These are phyloP conservation scores for Daktulosphaira vitifoliae DNA, from an alignment of 1,140 invertebrate species.

Conservation along the genomic window DNA sequence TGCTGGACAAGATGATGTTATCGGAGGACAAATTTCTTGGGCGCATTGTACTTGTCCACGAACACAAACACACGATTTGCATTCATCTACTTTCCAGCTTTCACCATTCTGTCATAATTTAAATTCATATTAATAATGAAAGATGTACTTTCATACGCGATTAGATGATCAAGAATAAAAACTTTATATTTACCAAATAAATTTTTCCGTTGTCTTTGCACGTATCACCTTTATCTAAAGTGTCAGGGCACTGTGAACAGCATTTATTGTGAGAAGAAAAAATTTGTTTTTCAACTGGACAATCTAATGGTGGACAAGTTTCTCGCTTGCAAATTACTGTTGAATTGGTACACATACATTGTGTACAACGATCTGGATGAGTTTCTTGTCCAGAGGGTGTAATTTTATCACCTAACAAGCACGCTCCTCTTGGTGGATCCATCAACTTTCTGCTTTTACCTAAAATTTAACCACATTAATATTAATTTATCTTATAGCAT, in stretches of 20 bases:
- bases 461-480: conserved; percentile 37
- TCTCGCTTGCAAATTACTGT: conserved; percentile 60
- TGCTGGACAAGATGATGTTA: conserved; percentile 55
- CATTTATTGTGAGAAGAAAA: conserved; percentile 54
- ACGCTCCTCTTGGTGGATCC: conserved; percentile 50
- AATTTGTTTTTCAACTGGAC: conserved; percentile 59
- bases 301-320: conserved; percentile 74
- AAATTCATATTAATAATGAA: neutral
- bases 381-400: conserved; percentile 47
- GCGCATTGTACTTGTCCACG: conserved; percentile 70
- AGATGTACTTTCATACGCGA: too few species aligned
- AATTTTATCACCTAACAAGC: conserved; percentile 59
- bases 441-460: conserved; percentile 41
- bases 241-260: conserved; percentile 61
- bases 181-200: conserved; percentile 59
- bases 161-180: too few species aligned
- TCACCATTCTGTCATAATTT: conserved; percentile 63
- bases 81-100: conserved; percentile 74
- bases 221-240: conserved; percentile 54
- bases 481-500: too few species aligned
- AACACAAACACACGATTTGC: conserved; percentile 73
- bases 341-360: conserved; percentile 68
- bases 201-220: conserved; percentile 55
- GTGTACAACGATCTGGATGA: conserved; percentile 66
- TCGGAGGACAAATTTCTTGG: conserved; percentile 59